These are phyloP conservation scores for Cataglyphis livida DNA, from an alignment of 2,888 invertebrate species.

Conservation along the genomic window DNA sequence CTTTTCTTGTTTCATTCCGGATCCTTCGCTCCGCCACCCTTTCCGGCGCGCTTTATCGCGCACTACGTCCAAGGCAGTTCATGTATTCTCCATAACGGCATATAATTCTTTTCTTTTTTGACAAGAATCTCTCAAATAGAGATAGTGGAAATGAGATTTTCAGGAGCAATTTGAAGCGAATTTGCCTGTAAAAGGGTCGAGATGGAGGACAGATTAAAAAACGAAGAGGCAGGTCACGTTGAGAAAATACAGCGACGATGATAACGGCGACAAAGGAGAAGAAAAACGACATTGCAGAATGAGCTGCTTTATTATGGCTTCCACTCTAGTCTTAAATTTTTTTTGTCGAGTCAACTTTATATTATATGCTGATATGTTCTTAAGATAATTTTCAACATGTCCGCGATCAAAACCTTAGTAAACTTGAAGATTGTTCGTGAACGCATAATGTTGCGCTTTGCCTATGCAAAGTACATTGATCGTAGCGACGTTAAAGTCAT, in stretches of 20 bases:
- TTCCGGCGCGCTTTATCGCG: constrained; percentile 35
- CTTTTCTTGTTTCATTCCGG: constrained; percentile 22
- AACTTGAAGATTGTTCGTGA: background rate
- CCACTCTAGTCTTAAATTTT: constrained; percentile 42
- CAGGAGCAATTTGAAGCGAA: constrained; percentile 74
- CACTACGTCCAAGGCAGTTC: constrained; percentile 19
- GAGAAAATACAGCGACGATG: constrained; percentile 34
- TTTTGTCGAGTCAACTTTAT: constrained; percentile 15
- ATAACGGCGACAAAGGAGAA: background rate
- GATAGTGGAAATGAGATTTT: constrained; percentile 73
- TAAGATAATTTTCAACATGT: background rate
- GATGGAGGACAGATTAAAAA: constrained; percentile 55
- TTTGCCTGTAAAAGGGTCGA: constrained; percentile 70
- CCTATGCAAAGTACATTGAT: constrained; percentile 22
- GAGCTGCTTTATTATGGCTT: constrained; percentile 67
- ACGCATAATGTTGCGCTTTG: constrained; percentile 18
- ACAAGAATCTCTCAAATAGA: constrained; percentile 30
- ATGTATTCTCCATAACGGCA: constrained; percentile 26
- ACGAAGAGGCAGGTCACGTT: constrained; percentile 43
- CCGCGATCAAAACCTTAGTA: background rate
- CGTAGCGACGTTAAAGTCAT: constrained; percentile 51
- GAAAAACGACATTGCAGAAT: constrained; percentile 47
- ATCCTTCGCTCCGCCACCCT: background rate
- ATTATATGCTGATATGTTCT: background rate
- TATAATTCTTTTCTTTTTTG: constrained; percentile 52